Base-by-base conservation (phyloP, 2,797 vertebrate species). In the Peromyscus aztecus region DNA sequence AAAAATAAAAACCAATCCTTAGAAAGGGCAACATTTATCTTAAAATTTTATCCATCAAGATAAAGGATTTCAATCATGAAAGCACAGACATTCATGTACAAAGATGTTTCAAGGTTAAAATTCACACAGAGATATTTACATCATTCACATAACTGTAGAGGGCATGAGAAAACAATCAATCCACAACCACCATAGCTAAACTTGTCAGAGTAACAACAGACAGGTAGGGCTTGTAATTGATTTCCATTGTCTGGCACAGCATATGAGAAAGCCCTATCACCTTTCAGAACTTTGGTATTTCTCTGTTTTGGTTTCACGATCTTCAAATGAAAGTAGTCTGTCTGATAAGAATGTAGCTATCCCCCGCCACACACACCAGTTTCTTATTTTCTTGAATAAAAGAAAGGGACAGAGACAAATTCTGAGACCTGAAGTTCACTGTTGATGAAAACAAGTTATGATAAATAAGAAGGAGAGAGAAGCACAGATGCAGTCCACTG, bases 261-360 rank as follows among this genome's bases (percentile, higher is more conserved):
- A 91, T 93, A 97, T 77, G 82, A 13, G 34, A 96, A 94, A 96
- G 63, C 82, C 31, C 96, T 96, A 95, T 80, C 63, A 65, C n/a
- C 75, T 29, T 73, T 95, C 95, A 86, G 92, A 37, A 46, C 0
- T 97, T 94, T 78, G 73, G 27, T 78, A 84, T 94, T 97, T 97
- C 81, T 83, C 43, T 61, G 21, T 87, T 59, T 16, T 94, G 34
- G 63, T 67, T 59, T 91, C 92, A 59, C 31, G n/a, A 95, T 91
- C 94, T 90, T 91, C 63, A 91, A 85, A 34, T 81, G 3, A 17
- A 95, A 90, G 16, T 23, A 92, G 10, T 17, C 69, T 86, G 94
- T 85, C 63, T 89, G 91, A 85, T 92, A 97, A 94, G 9, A 31
- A 65, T 2, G 19, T 49, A 85, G 40, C 29, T 46, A 59, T 59